Evolutionary conservation across 2,888 invertebrate genomes (phyloP).

Genomic region (Venustoraphidia nigricollis): DNA sequence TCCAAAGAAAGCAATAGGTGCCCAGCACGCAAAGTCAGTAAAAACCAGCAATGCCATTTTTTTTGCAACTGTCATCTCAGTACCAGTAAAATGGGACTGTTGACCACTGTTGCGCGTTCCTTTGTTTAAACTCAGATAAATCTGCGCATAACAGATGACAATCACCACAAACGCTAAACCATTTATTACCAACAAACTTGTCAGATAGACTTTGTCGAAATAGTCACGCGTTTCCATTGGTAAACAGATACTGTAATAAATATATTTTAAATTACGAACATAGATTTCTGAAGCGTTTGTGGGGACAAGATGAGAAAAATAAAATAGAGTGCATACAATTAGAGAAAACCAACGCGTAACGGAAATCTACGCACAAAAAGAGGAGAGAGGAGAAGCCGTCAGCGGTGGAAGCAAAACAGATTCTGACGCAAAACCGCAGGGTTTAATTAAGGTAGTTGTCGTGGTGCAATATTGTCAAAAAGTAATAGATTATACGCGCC

Average conservation of each 20-base stretch:
- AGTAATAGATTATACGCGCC: too few relatives aligned
- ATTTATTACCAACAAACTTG: slow-evolving; percentile 57
- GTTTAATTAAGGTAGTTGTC: too few relatives aligned
- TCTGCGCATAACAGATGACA: slow-evolving; percentile 71
- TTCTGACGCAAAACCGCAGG: too few relatives aligned
- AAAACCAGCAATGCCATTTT: slow-evolving; percentile 80
- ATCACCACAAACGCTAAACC: slow-evolving; percentile 71
- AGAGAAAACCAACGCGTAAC: too few relatives aligned
- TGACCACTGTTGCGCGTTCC: slow-evolving; percentile 38
- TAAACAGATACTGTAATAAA: slow-evolving; percentile 56
- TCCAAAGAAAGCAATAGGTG: slow-evolving; percentile 81
- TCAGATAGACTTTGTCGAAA: slow-evolving; percentile 58
- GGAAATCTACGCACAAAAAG: too few relatives aligned
- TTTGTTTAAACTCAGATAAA: slow-evolving; percentile 64
- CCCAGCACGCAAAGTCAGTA: slow-evolving; percentile 72
- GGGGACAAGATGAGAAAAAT: too few relatives aligned
- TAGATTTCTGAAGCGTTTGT: too few relatives aligned
- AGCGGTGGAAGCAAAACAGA: too few relatives aligned
- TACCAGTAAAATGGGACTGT: slow-evolving; percentile 16
- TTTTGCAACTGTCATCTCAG: slow-evolving; percentile 65
- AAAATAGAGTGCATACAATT: too few relatives aligned
- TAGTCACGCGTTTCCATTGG: slow-evolving; percentile 65
- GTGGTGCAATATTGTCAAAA: too few relatives aligned
- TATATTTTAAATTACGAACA: slow-evolving; percentile 2
- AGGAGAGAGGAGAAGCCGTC: too few relatives aligned